A percentile compares a stretch with the other conserved stretches of the same genome.
These are phyloP conservation scores for Odocoileus hemionus DNA, from an alignment of 2,113 vertebrate species.

Conservation along the genomic window DNA sequence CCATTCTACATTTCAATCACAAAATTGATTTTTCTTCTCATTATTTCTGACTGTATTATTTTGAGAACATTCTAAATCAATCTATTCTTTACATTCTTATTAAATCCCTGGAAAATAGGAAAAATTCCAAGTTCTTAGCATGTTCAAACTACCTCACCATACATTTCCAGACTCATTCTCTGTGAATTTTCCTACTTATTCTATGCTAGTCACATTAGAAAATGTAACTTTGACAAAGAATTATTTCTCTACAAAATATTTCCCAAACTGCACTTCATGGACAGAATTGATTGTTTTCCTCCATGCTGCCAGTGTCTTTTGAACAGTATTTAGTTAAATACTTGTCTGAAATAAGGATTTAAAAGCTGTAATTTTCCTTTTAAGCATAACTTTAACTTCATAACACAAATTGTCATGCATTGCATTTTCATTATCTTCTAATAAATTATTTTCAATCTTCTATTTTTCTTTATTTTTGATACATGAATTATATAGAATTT, in stretches of 20 bases:
- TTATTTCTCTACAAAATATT: not conserved
- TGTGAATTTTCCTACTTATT: not conserved
- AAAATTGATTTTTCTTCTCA: conserved; percentile 11
- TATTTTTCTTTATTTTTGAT: not conserved
- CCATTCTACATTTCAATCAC: not conserved
- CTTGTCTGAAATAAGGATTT: not conserved
- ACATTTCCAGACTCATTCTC: not conserved
- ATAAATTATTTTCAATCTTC: not conserved
- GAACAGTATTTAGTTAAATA: not conserved
- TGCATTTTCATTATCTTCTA: not conserved
- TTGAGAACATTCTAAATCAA: not conserved
- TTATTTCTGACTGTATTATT: conserved; percentile 4
- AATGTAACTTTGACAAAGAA: not conserved
- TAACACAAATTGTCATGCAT: not conserved
- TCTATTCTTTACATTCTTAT: not conserved
- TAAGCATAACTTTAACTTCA: not conserved
- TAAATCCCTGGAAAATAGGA: not conserved
- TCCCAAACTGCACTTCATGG: not conserved
- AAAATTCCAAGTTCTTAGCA: not conserved
- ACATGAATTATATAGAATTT: not conserved
- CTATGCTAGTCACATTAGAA: not conserved
- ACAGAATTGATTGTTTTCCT: not conserved
- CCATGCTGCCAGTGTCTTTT: not conserved
- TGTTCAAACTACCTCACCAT: not conserved
- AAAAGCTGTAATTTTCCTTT: not conserved